Evolutionary conservation across 2,888 invertebrate species (phyloP), one percentile per base, ranked within the genome.

Genomic region (Epinotia brunnichana): DNA sequence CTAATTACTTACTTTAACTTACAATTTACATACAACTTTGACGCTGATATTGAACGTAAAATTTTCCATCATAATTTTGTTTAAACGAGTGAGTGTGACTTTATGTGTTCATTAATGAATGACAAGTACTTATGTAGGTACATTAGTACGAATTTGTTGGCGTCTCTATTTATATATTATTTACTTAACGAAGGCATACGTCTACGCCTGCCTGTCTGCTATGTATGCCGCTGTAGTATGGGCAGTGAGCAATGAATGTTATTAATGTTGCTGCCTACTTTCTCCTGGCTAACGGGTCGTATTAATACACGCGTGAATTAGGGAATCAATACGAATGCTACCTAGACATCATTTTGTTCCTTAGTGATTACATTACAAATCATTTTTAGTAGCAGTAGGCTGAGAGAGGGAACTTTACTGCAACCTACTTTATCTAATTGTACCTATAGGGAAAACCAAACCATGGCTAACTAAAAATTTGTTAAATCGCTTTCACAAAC

Each of bases 201-300:
- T 68, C 24, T 44, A 59, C 44, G 57, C 11, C 29, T 19, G 48
- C 15, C 19, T 29, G 48, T 35, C 59, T 13, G 24, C 17, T 35
- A 59, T 60, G 59, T 68, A 60, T 35, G 64, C 54, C 39, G 19
- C 19, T 54, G 64, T 29, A 57, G 57, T 9, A n/a, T 35, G 54
- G 39, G 41, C 54, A 19, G 17, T 61, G 54, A 44, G 17, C 24
- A 62, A 62, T 54, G 41, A 54, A 70, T 70, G 64, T 63, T 62
- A 63, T 70, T 70, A 51, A 63, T 41, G 64, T 48, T 17, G 64
- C 21, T 59, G 63, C 63, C 41, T 59, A 59, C 71, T 67, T 71
- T 64, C 71, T 44, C 66, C 53, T 54, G 24, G 39, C 53, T 64
- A 64, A 54, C 53, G 54, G 61, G 44, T 24, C 59, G 29, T 62